Conservation (phyloP, 2,888 invertebrate species). For the Caenorhabditis afra region DNA sequence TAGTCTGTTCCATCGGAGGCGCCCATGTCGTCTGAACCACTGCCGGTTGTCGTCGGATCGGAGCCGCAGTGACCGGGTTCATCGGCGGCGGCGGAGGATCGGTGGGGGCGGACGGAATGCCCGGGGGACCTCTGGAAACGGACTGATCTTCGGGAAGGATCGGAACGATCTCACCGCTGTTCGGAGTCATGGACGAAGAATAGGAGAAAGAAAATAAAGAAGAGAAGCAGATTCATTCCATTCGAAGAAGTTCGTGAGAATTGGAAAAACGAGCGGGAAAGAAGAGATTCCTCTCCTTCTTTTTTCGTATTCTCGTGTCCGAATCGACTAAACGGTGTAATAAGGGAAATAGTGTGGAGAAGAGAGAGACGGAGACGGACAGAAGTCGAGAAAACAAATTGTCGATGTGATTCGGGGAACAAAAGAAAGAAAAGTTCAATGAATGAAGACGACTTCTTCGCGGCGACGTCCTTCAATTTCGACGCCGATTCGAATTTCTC, state of each 20-base stretch:
- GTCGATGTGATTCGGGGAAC: conserved; percentile 20
- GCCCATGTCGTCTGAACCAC: conserved; percentile 41
- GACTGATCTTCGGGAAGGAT: not conserved
- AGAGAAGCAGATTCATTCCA: not conserved
- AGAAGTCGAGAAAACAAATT: not conserved
- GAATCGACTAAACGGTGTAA: conserved; percentile 26
- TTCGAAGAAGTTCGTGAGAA: not conserved
- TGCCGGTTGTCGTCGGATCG: conserved; percentile 25
- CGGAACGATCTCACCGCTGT: conserved; percentile 25
- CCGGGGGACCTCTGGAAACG: conserved; percentile 51
- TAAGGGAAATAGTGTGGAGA: conserved; percentile 21
- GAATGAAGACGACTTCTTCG: too few relatives aligned
- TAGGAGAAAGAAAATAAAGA: not conserved
- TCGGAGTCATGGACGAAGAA: conserved; percentile 11
- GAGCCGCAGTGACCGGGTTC: conserved; percentile 39
- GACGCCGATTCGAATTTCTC: too few relatives aligned
- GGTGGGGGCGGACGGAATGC: conserved; percentile 18
- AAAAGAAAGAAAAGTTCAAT: conserved; percentile 4
- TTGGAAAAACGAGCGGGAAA: not conserved
- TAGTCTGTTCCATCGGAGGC: conserved; percentile 22
- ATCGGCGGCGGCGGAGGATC: conserved; percentile 22
- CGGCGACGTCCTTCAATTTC: too few relatives aligned
- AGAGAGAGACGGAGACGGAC: conserved; percentile 14
- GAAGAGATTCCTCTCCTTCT: not conserved
- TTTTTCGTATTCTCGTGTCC: not conserved